Percentiles rank a stretch among this genome's conserved stretches.
Conservation (phyloP, 2,888 invertebrate species). For the Polydrusus cervinus region DNA sequence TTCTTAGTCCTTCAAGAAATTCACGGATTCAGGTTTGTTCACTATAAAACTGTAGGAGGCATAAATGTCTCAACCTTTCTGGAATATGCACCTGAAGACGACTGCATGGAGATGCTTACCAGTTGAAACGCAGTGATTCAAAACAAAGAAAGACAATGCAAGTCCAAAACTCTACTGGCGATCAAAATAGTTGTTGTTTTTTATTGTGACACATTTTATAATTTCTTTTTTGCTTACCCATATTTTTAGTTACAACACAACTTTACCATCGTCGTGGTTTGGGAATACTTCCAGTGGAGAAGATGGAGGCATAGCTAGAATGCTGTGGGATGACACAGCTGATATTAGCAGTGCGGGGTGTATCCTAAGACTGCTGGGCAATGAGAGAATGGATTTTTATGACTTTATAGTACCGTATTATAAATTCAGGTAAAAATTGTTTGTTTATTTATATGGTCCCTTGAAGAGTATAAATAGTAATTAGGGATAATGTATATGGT, state of each 20-base stretch:
- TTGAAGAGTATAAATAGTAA: not conserved
- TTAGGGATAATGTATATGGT: too few relatives aligned
- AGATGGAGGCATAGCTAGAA: conserved; percentile 62
- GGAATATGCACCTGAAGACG: too few relatives aligned
- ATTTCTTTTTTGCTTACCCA: too few relatives aligned
- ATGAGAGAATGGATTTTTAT: conserved; percentile 58
- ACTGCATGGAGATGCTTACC: too few relatives aligned
- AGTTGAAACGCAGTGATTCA: too few relatives aligned
- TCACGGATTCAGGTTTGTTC: conserved; percentile 61
- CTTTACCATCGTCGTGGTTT: conserved; percentile 59
- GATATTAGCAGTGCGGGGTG: conserved; percentile 62
- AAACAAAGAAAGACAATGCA: too few relatives aligned
- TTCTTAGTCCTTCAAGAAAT: conserved; percentile 61
- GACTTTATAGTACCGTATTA: conserved; percentile 63
- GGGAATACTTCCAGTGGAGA: conserved; percentile 61
- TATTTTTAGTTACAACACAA: conserved; percentile 57
- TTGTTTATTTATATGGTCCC: too few relatives aligned
- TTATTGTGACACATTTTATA: too few relatives aligned
- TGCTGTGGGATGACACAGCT: conserved; percentile 59
- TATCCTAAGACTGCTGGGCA: conserved; percentile 54
- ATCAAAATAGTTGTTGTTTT: too few relatives aligned
- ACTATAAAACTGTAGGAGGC: conserved; percentile 28
- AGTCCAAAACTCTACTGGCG: too few relatives aligned
- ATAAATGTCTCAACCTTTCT: too few relatives aligned
- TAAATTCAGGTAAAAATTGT: conserved; percentile 60